phyloP scores from a whole-genome alignment of 2,113 vertebrate species.

The Thalassoma bifasciatum region DNA sequence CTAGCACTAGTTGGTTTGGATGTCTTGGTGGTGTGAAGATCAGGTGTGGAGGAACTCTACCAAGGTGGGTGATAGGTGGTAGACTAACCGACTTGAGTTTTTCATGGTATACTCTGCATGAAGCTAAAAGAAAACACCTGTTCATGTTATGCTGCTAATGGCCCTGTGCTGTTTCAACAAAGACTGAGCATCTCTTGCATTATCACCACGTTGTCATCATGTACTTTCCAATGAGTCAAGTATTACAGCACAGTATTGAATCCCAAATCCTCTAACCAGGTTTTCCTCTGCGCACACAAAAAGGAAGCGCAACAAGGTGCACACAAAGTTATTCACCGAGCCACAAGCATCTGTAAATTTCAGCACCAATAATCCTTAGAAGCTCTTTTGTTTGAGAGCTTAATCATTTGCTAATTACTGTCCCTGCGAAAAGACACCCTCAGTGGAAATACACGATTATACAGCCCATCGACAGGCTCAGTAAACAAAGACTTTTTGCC shows the following conservation, averaged over 20 bases:
- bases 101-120: conserved; percentile 1
- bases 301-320: conserved; percentile 57
- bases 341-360: conserved; percentile 72
- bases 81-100: not conserved
- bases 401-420: conserved; percentile 76
- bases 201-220: not conserved
- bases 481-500: conserved; percentile 73
- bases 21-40: conserved; percentile 7
- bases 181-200: not conserved
- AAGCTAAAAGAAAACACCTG: not conserved
- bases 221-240: conserved; percentile 1
- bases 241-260: not conserved
- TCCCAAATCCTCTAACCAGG: conserved; percentile 13
- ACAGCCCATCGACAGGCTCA: conserved; percentile 64
- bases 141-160: not conserved
- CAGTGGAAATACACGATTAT: conserved; percentile 78
- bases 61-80: not conserved
- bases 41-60: not conserved
- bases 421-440: conserved; percentile 73
- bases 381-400: conserved; percentile 73
- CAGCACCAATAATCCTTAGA: conserved; percentile 74
- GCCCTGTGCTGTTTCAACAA: not conserved
- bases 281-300: conserved; percentile 27
- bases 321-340: conserved; percentile 69
- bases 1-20: not conserved